Evolutionary conservation across 2,888 invertebrate species (phyloP).

Genomic region (Drosophila rubida): DNA sequence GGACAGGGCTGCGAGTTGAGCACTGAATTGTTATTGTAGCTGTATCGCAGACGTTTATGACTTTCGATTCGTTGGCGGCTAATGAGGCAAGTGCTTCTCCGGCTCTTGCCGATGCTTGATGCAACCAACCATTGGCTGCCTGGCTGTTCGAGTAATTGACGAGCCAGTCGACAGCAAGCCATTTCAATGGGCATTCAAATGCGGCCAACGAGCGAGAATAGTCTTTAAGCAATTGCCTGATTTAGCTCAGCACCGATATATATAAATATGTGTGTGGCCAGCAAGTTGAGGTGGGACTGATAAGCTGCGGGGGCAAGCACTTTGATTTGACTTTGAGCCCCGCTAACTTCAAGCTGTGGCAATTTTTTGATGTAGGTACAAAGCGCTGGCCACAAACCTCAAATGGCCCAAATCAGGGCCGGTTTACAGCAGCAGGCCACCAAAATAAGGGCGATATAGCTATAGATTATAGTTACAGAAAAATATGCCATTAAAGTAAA

Average conservation of each 20-base stretch:
- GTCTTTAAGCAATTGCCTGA: slow-evolving; percentile 29
- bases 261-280: too few species aligned
- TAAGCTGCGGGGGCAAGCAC: slow-evolving; percentile 56
- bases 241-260: slow-evolving; percentile 29
- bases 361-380: slow-evolving; percentile 64
- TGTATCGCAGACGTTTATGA: slow-evolving; percentile 68
- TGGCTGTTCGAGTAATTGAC: slow-evolving; percentile 48
- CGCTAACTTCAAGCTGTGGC: slow-evolving; percentile 46
- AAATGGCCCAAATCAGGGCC: slow-evolving; percentile 54
- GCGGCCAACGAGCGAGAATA: not conserved
- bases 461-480: not conserved
- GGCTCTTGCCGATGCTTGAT: slow-evolving; percentile 8
- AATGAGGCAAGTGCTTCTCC: slow-evolving; percentile 68
- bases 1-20: slow-evolving; percentile 28
- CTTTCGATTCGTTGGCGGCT: slow-evolving; percentile 75
- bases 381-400: slow-evolving; percentile 36
- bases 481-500: not conserved
- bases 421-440: slow-evolving; percentile 26
- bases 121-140: slow-evolving; percentile 61
- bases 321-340: slow-evolving; percentile 75
- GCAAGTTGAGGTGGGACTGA: slow-evolving; percentile 61
- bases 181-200: slow-evolving; percentile 8
- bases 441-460: not conserved
- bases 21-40: slow-evolving; percentile 61
- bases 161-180: slow-evolving; percentile 20